Conservation (phyloP, 2,113 vertebrate species). For the Alosa alosa region DNA sequence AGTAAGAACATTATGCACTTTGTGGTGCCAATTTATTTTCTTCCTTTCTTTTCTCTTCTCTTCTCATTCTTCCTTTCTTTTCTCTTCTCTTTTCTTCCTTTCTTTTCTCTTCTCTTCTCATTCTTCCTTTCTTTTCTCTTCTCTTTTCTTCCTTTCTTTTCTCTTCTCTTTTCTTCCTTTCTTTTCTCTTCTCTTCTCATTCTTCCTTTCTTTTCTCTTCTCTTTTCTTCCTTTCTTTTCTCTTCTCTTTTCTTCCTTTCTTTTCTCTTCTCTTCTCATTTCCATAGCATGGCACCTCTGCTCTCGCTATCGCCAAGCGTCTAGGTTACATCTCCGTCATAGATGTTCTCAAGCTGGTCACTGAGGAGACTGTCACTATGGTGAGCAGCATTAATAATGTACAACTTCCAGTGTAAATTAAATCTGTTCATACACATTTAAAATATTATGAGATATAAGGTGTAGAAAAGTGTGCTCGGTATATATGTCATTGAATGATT, state of each 20-base stretch:
- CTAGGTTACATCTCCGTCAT: slow-evolving; percentile 98
- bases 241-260: background rate
- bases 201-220: background rate
- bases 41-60: background rate
- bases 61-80: background rate
- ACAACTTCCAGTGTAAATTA: background rate
- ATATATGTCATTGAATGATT: background rate
- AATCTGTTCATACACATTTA: background rate
- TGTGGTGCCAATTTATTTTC: background rate
- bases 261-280: background rate
- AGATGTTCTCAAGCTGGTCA: slow-evolving; percentile 93
- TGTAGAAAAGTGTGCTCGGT: background rate
- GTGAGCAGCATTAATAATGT: slow-evolving; percentile 64
- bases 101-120: background rate
- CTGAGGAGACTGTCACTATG: slow-evolving; percentile 78
- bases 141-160: background rate
- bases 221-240: background rate
- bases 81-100: background rate
- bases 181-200: background rate
- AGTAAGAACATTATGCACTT: background rate
- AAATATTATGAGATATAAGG: background rate
- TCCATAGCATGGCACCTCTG: slow-evolving; percentile 88
- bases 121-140: background rate
- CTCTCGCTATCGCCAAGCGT: slow-evolving; percentile 90
- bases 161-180: background rate